phyloP scores from a whole-genome alignment of 2,113 vertebrate species.

The Trichechus manatus region DNA sequence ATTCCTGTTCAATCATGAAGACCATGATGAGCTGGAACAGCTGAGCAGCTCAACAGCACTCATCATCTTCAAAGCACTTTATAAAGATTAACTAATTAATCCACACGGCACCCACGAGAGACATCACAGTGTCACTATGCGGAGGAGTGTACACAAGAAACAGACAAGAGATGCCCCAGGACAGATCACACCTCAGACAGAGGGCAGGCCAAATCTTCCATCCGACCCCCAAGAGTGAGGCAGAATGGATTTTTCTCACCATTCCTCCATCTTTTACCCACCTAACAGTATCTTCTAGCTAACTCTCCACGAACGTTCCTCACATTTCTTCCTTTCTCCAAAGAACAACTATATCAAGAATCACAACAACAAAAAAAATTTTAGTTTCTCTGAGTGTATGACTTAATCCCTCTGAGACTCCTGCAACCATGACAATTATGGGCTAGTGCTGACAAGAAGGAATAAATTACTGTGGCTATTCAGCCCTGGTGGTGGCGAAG shows the following conservation, averaged over 20 bases:
- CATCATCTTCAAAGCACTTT: constrained; percentile 46
- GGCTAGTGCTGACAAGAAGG: constrained; percentile 23
- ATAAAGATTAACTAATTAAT: constrained; percentile 42
- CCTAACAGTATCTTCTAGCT: neutral
- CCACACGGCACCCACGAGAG: neutral
- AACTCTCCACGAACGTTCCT: constrained; percentile 10
- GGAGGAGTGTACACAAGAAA: neutral
- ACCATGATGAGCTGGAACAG: neutral
- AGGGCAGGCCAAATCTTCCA: neutral
- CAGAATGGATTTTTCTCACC: neutral
- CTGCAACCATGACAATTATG: neutral
- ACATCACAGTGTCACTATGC: neutral
- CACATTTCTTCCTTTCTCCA: constrained; percentile 1
- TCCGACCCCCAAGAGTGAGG: neutral
- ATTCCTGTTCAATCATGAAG: neutral
- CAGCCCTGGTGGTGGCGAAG: too few relatives aligned
- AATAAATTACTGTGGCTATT: neutral
- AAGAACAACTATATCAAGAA: constrained; percentile 13
- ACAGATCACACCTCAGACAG: neutral
- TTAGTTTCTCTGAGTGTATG: constrained; percentile 52
- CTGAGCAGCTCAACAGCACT: neutral
- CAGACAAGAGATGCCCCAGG: neutral
- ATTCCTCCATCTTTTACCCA: neutral
- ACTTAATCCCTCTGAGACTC: constrained; percentile 62
- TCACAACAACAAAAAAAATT: constrained; percentile 20